phyloP scores from a whole-genome alignment of 2,113 vertebrate species.

The Dicentrarchus labrax region DNA sequence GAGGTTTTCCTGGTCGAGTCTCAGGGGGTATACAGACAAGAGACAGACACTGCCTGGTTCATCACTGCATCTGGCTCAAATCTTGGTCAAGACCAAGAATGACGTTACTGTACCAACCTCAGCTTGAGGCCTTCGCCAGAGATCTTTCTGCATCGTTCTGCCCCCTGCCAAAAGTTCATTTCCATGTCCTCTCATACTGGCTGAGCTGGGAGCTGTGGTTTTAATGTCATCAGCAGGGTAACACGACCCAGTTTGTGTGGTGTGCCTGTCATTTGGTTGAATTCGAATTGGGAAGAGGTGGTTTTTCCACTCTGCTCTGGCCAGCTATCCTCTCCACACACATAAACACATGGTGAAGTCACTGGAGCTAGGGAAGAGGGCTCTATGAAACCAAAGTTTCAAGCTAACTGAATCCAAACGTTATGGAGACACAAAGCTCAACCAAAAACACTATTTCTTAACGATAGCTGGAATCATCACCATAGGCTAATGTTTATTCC shows the following conservation, averaged over 20 bases:
- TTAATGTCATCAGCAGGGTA: conserved; percentile 72
- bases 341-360: conserved; percentile 80
- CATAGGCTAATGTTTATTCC: conserved; percentile 53
- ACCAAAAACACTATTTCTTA: conserved; percentile 23
- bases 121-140: conserved; percentile 51
- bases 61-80: conserved; percentile 70
- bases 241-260: conserved; percentile 67
- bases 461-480: conserved; percentile 17
- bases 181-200: conserved; percentile 57
- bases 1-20: conserved; percentile 9
- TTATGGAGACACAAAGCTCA: conserved; percentile 27
- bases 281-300: conserved; percentile 49
- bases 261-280: conserved; percentile 63
- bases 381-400: conserved; percentile 34
- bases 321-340: conserved; percentile 62
- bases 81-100: conserved; percentile 67
- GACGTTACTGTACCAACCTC: conserved; percentile 74
- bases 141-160: conserved; percentile 50
- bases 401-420: conserved; percentile 51
- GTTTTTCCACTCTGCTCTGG: conserved; percentile 74
- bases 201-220: conserved; percentile 64
- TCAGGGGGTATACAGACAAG: conserved; percentile 33
- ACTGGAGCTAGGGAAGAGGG: conserved; percentile 64
- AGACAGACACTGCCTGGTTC: conserved; percentile 49
- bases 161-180: conserved; percentile 60